Evolutionary conservation across 2,888 invertebrate species (phyloP), one percentile per base, ranked within the genome.

Genomic region (Ophraella communa): DNA sequence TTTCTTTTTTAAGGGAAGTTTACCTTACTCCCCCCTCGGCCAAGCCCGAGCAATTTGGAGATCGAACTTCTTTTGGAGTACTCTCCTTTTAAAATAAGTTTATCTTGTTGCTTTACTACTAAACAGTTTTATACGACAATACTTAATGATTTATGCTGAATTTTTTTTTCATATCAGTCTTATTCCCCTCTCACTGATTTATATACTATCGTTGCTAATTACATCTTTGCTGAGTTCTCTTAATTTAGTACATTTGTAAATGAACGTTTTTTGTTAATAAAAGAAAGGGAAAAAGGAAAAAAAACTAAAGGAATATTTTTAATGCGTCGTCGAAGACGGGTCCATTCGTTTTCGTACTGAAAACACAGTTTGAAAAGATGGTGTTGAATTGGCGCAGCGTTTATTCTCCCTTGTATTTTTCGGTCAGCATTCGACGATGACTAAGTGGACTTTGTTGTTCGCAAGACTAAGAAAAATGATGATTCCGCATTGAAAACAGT

Each of bases 381-480:
- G 74, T 76, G 75, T 76, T 76, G 76, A 77, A 77, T 76, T 75
- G 76, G 76, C 76, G 76, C 76, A 73, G 74, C 74, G 75, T 73
- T 77, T 74, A 74, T 75, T 76, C 75, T 75, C 77, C 75, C 76
- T 76, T 74, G 76, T 75, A 78, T 78, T 78, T 78, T 78, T 78
- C 77, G 77, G 76, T 77, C 78, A 77, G 75, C 73, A 74, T 78
- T 80, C 79, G 82, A 82, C 83, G 80, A 82, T 83, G 84, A 84
- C 83, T 83, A 84, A 84, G 84, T 84, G 83, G 81, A 83, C 82
- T 84, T 84, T 81, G 83, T 84, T 84, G 84, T 84, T 83, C 81
- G 79, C 76, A 76, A 79, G 84, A 83, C 83, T 82, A 81, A 83
- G 84, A 84, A 82, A 84, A 84, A 84, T 84, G 82, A 83, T 82